Conservation (phyloP, 2,888 invertebrate genomes). For the Drosophila prostipennis region DNA sequence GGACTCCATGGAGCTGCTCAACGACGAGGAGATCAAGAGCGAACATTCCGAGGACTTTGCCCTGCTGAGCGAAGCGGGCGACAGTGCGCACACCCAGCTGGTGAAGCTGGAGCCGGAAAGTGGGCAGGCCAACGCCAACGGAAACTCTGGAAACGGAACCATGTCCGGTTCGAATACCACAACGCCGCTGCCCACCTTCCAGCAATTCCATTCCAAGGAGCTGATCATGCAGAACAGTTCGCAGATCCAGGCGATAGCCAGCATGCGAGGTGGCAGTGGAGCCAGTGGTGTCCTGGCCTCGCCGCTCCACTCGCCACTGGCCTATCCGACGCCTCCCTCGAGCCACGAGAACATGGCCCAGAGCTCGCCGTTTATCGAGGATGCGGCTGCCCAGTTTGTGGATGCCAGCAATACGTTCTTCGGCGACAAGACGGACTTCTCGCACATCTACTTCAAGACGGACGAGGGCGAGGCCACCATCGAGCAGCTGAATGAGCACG, state of each 20-base stretch:
- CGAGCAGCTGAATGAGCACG: conserved; percentile 79
- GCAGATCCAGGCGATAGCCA: conserved; percentile 80
- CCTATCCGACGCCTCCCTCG: conserved; percentile 94
- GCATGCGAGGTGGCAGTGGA: conserved; percentile 81
- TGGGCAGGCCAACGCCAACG: conserved; percentile 2
- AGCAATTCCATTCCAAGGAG: conserved; percentile 89
- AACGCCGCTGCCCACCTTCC: conserved; percentile 91
- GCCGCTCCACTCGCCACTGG: conserved; percentile 88
- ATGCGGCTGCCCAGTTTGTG: conserved; percentile 80
- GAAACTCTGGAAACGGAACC: conserved; percentile 38
- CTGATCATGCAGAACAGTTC: conserved; percentile 83
- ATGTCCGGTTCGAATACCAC: conserved; percentile 84
- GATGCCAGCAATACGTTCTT: conserved; percentile 83
- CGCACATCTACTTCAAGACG: conserved; percentile 79
- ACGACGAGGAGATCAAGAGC: conserved; percentile 85
- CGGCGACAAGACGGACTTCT: conserved; percentile 81
- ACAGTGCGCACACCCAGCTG: conserved; percentile 53
- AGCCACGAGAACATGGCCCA: conserved; percentile 90
- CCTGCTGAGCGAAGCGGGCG: conserved; percentile 52
- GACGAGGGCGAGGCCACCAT: conserved; percentile 53
- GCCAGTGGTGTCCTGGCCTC: conserved; percentile 85
- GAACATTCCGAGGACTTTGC: conserved; percentile 81
- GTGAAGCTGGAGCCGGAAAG: conserved; percentile 65
- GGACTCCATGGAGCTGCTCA: conserved; percentile 87
- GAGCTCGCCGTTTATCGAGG: conserved; percentile 84